Base-by-base conservation (phyloP, 2,797 vertebrate genomes). In the Eulemur rubriventer region DNA sequence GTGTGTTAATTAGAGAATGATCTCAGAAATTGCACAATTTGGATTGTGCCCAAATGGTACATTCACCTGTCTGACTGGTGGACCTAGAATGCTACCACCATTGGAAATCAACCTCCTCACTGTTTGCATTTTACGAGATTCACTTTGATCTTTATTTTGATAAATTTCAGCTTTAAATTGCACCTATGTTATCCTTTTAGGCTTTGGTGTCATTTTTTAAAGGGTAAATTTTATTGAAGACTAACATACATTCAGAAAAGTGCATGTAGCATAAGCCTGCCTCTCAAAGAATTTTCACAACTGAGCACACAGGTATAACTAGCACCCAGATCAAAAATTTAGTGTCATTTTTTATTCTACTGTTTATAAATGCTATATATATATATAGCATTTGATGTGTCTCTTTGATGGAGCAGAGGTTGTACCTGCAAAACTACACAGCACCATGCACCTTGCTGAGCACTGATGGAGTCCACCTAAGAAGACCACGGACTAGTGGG, bases 141-240 rank as follows among this genome's bases (percentile, higher is more conserved):
- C 48, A n/a, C 30, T 46, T 72, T 92, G 22, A 73, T 59, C 10
- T 30, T 17, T 70, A 20, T 46, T 92, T 81, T 78, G n/a, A 59
- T 85, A 90, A 61, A 14, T 11, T 24, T 84, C 50, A 63, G 35
- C 43, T 89, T 90, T 87, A 69, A 72, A 63, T 90, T 85, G 38
- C 2, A 69, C 24, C 43, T 70, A 17, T 28, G 22, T 87, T 87
- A 61, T 89, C 43, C 48, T 93, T 76, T 55, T 59, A 81, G 43
- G 38, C 52, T 76, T 93, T 84, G 52, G n/a, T 96, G 38, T 95
- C 73, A 16, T 55, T 84, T 90, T 88, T 81, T 28, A 75, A 91
- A 83, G 83, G 88, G 78, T 75, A 82, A 92, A 91, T 92, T 89
- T 91, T 63, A 75, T 33, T 79, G 84, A 89, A 92, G 94, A 67